A percentile compares a stretch with the other conserved stretches of the same genome.
phyloP scores from a whole-genome alignment of 1,140 invertebrate genomes.

The Sinonovacula constricta region DNA sequence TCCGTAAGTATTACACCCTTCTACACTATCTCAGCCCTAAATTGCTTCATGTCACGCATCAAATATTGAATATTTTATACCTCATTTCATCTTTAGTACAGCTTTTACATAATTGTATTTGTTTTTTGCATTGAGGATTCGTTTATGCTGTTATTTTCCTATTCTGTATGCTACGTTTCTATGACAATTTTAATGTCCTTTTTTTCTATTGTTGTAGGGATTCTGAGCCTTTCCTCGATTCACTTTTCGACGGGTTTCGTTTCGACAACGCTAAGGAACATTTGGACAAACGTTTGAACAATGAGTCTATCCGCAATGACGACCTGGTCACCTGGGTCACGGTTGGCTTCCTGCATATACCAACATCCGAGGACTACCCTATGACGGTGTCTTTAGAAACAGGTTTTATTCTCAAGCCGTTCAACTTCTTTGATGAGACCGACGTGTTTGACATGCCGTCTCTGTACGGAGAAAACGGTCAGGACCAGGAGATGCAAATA shows the following conservation, averaged over 20 bases:
- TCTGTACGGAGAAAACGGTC: neutral
- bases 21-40: too few species aligned
- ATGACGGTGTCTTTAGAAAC: conserved; percentile 45
- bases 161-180: too few species aligned
- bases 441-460: conserved; percentile 43
- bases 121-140: too few species aligned
- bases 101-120: too few species aligned
- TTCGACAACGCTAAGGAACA: conserved; percentile 34
- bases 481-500: too few species aligned
- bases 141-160: too few species aligned
- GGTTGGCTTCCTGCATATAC: conserved; percentile 49
- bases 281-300: conserved; percentile 30
- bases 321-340: conserved; percentile 52
- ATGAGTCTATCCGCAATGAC: conserved; percentile 36
- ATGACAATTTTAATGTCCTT: too few species aligned
- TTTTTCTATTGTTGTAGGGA: too few species aligned
- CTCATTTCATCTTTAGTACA: too few species aligned
- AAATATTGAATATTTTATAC: too few species aligned
- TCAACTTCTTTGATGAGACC: conserved; percentile 50
- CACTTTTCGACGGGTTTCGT: conserved; percentile 46
- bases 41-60: too few species aligned
- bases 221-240: conserved; percentile 27
- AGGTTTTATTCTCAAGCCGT: conserved; percentile 48
- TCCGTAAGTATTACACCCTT: too few species aligned
- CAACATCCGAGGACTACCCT: conserved; percentile 47